A percentile compares a stretch with the other conserved stretches of the same genome.
Evolutionary conservation across 2,113 vertebrate genomes (phyloP).

Genomic region (Ovis canadensis): DNA sequence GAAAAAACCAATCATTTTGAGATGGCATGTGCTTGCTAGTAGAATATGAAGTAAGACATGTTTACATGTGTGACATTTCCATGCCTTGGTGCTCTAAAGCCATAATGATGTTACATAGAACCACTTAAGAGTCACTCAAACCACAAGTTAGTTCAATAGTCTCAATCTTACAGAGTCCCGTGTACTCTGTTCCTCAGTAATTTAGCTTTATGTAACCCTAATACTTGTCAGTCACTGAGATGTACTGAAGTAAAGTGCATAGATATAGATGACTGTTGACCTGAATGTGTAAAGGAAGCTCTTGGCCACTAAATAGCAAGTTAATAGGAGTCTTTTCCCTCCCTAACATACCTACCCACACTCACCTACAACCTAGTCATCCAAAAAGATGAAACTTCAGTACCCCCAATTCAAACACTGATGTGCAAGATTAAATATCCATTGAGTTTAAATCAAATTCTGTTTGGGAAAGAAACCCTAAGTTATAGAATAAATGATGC

Average conservation of each 20-base stretch:
- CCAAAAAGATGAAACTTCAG: neutral
- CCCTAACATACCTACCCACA: neutral
- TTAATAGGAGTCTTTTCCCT: neutral
- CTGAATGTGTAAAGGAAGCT: neutral
- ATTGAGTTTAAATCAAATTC: neutral
- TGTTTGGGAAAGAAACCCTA: neutral
- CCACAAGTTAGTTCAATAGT: neutral
- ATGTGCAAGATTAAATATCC: neutral
- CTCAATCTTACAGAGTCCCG: neutral
- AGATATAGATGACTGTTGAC: neutral
- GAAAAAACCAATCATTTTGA: neutral
- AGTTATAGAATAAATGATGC: neutral
- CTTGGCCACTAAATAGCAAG: neutral
- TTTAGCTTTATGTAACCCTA: neutral
- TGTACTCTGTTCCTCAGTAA: neutral
- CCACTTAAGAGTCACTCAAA: neutral
- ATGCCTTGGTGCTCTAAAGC: neutral
- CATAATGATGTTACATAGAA: neutral
- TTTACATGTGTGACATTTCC: neutral
- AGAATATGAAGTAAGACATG: neutral
- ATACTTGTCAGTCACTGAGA: neutral
- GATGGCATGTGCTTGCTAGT: neutral
- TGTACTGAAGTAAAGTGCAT: neutral
- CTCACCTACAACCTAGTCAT: neutral
- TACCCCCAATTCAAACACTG: neutral